Evolutionary conservation across 2,888 invertebrate genomes (phyloP).

Genomic region (Cepaea hortensis): DNA sequence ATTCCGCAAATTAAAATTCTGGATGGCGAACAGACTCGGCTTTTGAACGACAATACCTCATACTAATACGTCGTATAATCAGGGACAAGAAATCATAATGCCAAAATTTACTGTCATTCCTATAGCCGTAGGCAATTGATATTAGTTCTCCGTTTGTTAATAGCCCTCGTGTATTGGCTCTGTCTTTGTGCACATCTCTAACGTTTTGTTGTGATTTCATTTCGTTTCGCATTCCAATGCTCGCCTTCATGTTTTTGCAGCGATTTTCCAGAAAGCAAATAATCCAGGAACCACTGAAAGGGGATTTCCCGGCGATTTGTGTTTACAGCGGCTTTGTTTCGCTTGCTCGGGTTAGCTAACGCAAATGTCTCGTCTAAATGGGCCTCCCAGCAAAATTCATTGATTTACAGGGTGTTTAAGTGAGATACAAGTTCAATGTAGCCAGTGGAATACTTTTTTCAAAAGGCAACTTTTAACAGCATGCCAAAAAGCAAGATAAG

Average conservation of each 20-base stretch:
- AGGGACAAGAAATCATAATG: conserved; percentile 27
- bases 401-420: conserved; percentile 31
- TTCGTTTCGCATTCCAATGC: conserved; percentile 32
- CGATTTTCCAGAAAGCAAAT: conserved; percentile 34
- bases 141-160: conserved; percentile 34
- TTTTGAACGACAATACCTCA: conserved; percentile 20
- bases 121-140: conserved; percentile 29
- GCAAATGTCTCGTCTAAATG: conserved; percentile 30
- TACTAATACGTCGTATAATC: conserved; percentile 31
- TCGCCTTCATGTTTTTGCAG: conserved; percentile 37
- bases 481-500: background rate
- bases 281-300: conserved; percentile 29
- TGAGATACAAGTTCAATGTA: conserved; percentile 14
- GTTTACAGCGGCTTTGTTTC: conserved; percentile 10
- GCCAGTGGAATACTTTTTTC: background rate
- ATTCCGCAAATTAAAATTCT: conserved; percentile 29
- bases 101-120: conserved; percentile 31
- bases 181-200: conserved; percentile 15
- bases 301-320: conserved; percentile 29
- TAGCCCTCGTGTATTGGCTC: conserved; percentile 32
- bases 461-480: conserved; percentile 8
- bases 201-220: conserved; percentile 35
- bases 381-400: conserved; percentile 25
- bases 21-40: conserved; percentile 9
- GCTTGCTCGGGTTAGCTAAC: conserved; percentile 26